Evolutionary conservation across 2,113 vertebrate genomes (phyloP).

Genomic region (Rousettus leschenaultii): DNA sequence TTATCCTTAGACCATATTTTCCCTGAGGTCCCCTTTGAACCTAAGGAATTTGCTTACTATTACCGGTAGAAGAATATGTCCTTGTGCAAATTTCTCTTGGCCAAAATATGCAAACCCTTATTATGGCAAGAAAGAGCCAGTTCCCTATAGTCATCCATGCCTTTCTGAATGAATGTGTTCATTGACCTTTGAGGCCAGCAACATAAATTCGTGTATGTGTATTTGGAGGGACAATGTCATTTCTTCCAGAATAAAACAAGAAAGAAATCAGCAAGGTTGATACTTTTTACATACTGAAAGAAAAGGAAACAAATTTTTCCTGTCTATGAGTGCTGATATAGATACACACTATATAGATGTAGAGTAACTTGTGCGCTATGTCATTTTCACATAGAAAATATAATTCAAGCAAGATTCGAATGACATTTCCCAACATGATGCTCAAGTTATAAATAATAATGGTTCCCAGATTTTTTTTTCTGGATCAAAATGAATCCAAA

Average conservation of each 20-base stretch:
- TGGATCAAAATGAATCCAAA: conserved; percentile 48
- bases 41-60: conserved; percentile 75
- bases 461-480: conserved; percentile 31
- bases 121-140: conserved; percentile 47
- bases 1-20: conserved; percentile 63
- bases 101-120: conserved; percentile 59
- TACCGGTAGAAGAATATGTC: conserved; percentile 57
- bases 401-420: conserved; percentile 64
- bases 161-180: conserved; percentile 60
- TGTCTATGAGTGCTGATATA: conserved; percentile 31
- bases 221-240: neutral
- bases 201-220: conserved; percentile 59
- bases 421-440: conserved; percentile 71
- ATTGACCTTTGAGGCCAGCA: conserved; percentile 73
- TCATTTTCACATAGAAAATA: conserved; percentile 64
- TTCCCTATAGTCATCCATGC: conserved; percentile 25
- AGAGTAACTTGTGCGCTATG: conserved; percentile 48
- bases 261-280: conserved; percentile 35
- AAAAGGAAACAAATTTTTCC: conserved; percentile 29
- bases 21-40: conserved; percentile 65
- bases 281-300: conserved; percentile 53
- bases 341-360: neutral
- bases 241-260: conserved; percentile 59
- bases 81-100: conserved; percentile 69
- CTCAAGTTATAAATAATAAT: conserved; percentile 73